Percentiles rank a stretch among this genome's conserved stretches.
These are phyloP conservation scores for Perccottus glenii DNA, from an alignment of 2,113 vertebrate species.

Conservation along the genomic window DNA sequence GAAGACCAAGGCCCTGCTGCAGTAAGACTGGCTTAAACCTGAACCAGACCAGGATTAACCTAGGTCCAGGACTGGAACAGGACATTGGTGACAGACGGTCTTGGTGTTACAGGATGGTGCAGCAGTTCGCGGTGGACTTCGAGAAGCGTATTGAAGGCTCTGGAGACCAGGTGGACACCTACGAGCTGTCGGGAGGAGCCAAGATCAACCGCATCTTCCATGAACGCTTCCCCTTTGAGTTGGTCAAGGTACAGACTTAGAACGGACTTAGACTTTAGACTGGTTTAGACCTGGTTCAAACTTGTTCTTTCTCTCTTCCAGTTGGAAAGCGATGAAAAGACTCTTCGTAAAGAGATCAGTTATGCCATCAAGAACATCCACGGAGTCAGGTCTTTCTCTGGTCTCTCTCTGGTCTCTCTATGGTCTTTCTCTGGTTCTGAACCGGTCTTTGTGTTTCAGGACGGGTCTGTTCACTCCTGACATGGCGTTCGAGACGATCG, in stretches of 20 bases:
- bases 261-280: background rate
- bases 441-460: constrained; percentile 81
- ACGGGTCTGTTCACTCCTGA: constrained; percentile 98
- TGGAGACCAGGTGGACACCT: constrained; percentile 94
- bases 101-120: constrained; percentile 96
- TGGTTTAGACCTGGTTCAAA: background rate
- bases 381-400: constrained; percentile 82
- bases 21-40: constrained; percentile 78
- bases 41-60: too few species aligned
- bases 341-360: constrained; percentile 92
- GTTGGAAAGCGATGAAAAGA: constrained; percentile 98
- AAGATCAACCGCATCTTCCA: constrained; percentile 97
- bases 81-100: too few species aligned
- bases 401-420: constrained; percentile 19
- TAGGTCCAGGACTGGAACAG: too few species aligned
- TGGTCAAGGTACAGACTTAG: constrained; percentile 88
- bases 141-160: constrained; percentile 97
- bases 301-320: background rate
- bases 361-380: constrained; percentile 99
- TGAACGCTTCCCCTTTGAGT: constrained; percentile 93
- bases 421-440: constrained; percentile 57
- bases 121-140: constrained; percentile 96
- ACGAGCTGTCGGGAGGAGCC: constrained; percentile 92
- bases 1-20: constrained; percentile 94
- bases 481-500: constrained; percentile 97